Evolutionary conservation across 2,113 vertebrate genomes (phyloP), one percentile per base, ranked within the genome.

Genomic region (Panthera tigris): DNA sequence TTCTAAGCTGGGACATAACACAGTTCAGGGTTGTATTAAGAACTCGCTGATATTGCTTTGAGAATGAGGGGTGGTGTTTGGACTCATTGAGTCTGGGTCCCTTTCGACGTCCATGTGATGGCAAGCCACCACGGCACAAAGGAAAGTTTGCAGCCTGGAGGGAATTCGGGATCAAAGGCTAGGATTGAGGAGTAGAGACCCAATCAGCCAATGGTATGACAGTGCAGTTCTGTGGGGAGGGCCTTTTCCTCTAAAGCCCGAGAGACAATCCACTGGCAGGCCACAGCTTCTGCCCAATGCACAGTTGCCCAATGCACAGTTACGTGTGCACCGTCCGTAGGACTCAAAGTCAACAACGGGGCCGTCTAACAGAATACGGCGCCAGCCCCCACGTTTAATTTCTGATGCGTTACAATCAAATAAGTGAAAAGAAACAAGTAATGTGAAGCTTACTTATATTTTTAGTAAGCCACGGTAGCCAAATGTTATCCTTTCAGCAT

Each of bases 321-420:
- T 9, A 3, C 7, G 3, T 31, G 3, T 27, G 3, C 19, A 10
- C 1, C 1, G 3, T 6, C 11, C 69, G 11, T 25, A 48, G 41
- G 19, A 1, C 76, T 39, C 16, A 10, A 18, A 4, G 8, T 65
- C 73, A 15, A 11, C 23, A 14, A 45, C 0, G n/a, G n/a, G 5
- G 10, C 8, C 90, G 33, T 23, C 19, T 23, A 7, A 0, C 5
- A 10, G 52, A n/a, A 23, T 9, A 4, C 10, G 39, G 2, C 2
- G 4, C 41, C 68, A n/a, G 13, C 39, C 45, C 36, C 11, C 36
- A 4, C 23, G 12, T 0, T 78, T 1, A 57, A 13, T 7, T 78
- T 16, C 66, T 1, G 39, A 13, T 15, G 13, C 39, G 66, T 73
- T 11, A 71, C 50, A 19, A 39, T 45, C 23, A 78, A 66, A 5